These are phyloP conservation scores for Cerastoderma edule DNA, from an alignment of 2,888 invertebrate species.

Conservation along the genomic window DNA sequence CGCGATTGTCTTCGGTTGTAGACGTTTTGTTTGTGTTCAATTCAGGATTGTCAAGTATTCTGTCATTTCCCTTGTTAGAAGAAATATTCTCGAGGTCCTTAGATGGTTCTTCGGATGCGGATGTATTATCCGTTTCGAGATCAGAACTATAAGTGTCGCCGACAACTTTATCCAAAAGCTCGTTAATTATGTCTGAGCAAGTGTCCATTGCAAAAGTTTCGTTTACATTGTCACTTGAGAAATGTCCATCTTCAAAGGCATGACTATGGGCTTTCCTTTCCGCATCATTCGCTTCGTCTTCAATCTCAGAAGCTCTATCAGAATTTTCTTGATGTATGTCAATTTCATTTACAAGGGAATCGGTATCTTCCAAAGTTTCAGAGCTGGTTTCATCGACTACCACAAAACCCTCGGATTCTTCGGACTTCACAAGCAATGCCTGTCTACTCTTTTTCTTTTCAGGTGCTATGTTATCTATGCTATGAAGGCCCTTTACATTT, in stretches of 20 bases:
- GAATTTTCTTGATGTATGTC: background rate
- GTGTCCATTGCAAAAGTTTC: too few relatives aligned
- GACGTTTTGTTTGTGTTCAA: too few relatives aligned
- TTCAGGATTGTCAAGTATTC: too few relatives aligned
- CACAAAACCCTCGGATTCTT: constrained; percentile 3
- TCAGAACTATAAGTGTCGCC: too few relatives aligned
- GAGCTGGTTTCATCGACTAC: background rate
- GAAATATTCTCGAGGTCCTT: too few relatives aligned
- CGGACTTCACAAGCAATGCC: constrained; percentile 8
- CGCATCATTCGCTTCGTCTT: background rate
- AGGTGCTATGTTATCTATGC: background rate
- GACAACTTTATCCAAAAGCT: too few relatives aligned
- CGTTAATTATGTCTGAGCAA: too few relatives aligned
- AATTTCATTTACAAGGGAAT: background rate
- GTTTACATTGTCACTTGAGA: background rate
- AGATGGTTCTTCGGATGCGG: too few relatives aligned
- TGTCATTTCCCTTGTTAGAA: too few relatives aligned
- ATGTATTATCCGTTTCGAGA: too few relatives aligned
- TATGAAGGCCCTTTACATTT: background rate
- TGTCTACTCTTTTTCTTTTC: background rate
- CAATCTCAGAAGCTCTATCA: too few relatives aligned
- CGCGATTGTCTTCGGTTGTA: too few relatives aligned
- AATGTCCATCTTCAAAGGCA: background rate
- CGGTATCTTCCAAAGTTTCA: background rate
- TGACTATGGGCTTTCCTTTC: background rate